phyloP scores from a whole-genome alignment of 1,140 invertebrate species.

The Brachystomella parvula region DNA sequence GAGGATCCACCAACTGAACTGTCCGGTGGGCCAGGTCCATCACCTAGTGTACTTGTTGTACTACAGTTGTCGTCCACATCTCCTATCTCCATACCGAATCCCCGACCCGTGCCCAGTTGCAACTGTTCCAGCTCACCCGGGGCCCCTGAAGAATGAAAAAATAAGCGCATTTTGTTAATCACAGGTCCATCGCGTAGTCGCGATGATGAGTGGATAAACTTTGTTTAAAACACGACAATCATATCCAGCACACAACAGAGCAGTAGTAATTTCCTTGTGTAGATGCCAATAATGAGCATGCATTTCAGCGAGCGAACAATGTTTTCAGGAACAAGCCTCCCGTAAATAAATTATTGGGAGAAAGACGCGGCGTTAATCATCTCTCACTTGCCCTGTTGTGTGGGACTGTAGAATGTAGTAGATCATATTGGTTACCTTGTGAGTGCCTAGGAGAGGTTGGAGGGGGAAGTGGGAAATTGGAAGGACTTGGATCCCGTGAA shows the following conservation, averaged over 20 bases:
- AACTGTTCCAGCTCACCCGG: conserved; percentile 6
- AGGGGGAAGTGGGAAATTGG: conserved; percentile 13
- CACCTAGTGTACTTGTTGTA: conserved; percentile 32
- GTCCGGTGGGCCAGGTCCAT: conserved; percentile 32
- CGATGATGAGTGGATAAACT: too few species aligned
- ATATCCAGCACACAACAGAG: too few species aligned
- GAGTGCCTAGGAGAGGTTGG: not conserved
- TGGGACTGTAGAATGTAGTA: not conserved
- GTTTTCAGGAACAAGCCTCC: too few species aligned
- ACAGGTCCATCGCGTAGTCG: too few species aligned
- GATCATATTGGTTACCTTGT: conserved; percentile 2
- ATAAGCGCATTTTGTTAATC: not conserved
- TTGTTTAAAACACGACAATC: too few species aligned
- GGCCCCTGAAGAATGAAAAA: not conserved
- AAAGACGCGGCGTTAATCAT: too few species aligned
- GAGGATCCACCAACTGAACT: conserved; percentile 12
- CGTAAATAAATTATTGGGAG: too few species aligned
- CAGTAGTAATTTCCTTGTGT: too few species aligned
- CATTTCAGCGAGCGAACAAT: not conserved
- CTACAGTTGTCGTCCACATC: conserved; percentile 31
- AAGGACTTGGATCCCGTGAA: conserved; percentile 36
- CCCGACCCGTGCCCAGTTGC: not conserved
- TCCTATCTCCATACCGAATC: not conserved
- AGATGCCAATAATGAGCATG: not conserved
- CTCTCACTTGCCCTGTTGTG: too few species aligned